phyloP scores from a whole-genome alignment of 2,113 vertebrate species.

The Fukomys damarensis region DNA sequence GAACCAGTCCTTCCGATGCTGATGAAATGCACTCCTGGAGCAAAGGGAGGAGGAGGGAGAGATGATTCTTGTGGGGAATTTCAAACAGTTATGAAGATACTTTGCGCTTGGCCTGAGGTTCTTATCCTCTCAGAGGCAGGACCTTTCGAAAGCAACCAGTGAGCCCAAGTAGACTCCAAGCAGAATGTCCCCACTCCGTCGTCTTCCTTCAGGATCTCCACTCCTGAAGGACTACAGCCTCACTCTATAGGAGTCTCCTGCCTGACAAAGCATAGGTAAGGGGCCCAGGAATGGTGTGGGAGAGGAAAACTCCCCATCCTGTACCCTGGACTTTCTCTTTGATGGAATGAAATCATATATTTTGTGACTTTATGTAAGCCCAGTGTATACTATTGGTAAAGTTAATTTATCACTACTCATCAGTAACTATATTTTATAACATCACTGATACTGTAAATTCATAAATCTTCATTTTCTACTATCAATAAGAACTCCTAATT shows the following conservation, averaged over 20 bases:
- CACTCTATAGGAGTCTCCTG: background rate
- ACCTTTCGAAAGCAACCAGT: background rate
- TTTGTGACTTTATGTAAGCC: background rate
- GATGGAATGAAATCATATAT: background rate
- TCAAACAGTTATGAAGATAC: conserved; percentile 63
- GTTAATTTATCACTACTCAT: background rate
- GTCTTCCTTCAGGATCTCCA: background rate
- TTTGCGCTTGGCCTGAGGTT: background rate
- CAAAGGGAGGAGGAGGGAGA: conserved; percentile 60
- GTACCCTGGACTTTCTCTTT: background rate
- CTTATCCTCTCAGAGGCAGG: conserved; percentile 49
- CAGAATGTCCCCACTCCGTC: background rate
- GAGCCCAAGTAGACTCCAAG: background rate
- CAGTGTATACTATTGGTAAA: background rate
- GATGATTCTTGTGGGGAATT: conserved; percentile 46
- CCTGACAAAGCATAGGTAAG: background rate
- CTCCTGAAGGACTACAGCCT: background rate
- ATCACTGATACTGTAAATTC: background rate
- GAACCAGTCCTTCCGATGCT: conserved; percentile 56
- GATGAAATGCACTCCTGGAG: conserved; percentile 71
- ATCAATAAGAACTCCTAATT: background rate
- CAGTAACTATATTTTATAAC: background rate
- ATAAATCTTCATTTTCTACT: conserved; percentile 45
- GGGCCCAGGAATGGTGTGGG: background rate
- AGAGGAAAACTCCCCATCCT: background rate